Evolutionary conservation across 2,797 vertebrate genomes (phyloP).

Genomic region (Lateolabrax maculatus): DNA sequence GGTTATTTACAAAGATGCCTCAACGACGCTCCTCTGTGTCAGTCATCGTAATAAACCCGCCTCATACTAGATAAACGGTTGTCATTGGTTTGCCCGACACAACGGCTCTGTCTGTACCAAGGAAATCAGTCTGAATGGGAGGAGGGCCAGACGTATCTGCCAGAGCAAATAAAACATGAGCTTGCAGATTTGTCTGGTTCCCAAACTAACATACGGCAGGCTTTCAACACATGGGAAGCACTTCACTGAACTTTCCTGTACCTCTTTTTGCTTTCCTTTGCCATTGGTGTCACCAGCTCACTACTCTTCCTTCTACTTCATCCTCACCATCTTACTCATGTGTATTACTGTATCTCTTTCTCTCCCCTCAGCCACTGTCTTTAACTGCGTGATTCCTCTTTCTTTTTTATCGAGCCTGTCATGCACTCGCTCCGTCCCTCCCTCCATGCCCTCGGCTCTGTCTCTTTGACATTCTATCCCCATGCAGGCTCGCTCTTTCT

Average conservation of each 20-base stretch:
- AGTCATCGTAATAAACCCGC: too few relatives aligned
- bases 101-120: too few relatives aligned
- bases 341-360: conserved; percentile 23
- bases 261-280: conserved; percentile 6
- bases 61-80: too few relatives aligned
- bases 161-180: too few relatives aligned
- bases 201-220: too few relatives aligned
- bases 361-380: conserved; percentile 38
- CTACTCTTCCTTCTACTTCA: background rate
- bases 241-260: background rate
- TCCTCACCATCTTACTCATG: background rate
- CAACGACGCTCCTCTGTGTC: too few relatives aligned
- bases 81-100: too few relatives aligned
- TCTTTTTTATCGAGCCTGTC: conserved; percentile 50
- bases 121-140: too few relatives aligned
- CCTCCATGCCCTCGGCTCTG: conserved; percentile 28
- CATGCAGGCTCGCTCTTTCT: conserved; percentile 38
- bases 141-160: too few relatives aligned
- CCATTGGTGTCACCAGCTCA: background rate
- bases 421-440: conserved; percentile 12
- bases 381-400: conserved; percentile 43
- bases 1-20: too few relatives aligned
- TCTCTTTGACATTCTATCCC: conserved; percentile 61
- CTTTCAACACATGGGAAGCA: background rate
- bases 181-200: too few relatives aligned